Conservation (phyloP, 2,888 invertebrate genomes). For the Sericinus montela region DNA sequence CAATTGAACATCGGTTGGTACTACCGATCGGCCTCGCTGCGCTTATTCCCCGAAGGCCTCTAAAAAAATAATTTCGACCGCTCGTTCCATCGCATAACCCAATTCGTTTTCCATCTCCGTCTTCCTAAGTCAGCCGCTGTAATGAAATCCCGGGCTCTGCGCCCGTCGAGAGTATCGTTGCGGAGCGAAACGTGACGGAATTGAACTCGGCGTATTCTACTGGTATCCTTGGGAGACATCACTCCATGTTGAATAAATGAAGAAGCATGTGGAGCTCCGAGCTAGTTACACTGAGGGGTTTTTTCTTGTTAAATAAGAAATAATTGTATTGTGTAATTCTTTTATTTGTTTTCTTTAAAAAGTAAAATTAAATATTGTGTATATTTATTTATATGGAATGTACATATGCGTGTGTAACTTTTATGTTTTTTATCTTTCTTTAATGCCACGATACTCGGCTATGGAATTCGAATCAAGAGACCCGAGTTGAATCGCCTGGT, state of each 20-base stretch:
- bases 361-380: no score
- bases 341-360: no score
- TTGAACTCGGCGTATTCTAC: neutral
- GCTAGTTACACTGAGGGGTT: no score
- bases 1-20: neutral
- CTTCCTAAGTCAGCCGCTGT: slow-evolving; percentile 8
- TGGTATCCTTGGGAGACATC: neutral
- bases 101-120: slow-evolving; percentile 9
- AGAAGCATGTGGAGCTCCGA: neutral
- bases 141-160: slow-evolving; percentile 8
- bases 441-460: no score
- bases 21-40: neutral
- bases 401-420: no score
- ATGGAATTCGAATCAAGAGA: no score
- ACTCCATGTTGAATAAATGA: neutral
- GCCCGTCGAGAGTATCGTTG: neutral
- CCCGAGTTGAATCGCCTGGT: no score
- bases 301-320: no score
- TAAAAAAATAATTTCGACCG: slow-evolving; percentile 6
- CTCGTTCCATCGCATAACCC: neutral
- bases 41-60: neutral
- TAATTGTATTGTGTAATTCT: no score
- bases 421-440: no score
- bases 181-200: slow-evolving; percentile 2
- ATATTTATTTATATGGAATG: no score